Conservation (phyloP, 2,113 vertebrate genomes). For the Micromys minutus region DNA sequence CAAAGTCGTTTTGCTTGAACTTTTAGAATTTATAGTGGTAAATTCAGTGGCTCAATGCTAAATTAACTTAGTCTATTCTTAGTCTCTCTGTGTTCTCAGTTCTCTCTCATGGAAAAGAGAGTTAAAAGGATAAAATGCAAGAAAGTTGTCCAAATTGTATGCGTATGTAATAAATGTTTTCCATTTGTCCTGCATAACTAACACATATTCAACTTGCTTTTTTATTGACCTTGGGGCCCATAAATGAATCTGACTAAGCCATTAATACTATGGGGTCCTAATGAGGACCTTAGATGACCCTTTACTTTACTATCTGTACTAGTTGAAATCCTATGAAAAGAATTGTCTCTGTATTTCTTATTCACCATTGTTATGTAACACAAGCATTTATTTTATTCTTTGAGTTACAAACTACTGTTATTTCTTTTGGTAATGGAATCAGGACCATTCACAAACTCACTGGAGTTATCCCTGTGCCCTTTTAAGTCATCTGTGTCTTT, state of each 20-base stretch:
- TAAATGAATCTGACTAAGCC: not conserved
- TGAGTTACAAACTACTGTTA: not conserved
- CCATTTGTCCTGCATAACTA: constrained; percentile 30
- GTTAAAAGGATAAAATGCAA: not conserved
- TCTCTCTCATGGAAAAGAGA: not conserved
- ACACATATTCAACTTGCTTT: not conserved
- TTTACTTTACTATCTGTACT: not conserved
- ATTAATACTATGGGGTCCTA: not conserved
- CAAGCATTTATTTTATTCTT: constrained; percentile 23
- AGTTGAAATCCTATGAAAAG: not conserved
- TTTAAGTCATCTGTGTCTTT: not conserved
- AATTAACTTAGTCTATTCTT: not conserved
- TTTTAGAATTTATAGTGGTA: constrained; percentile 59
- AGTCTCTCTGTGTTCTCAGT: constrained; percentile 21
- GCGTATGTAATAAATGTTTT: constrained; percentile 47
- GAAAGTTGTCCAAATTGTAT: not conserved
- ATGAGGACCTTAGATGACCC: not conserved
- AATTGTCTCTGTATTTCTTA: not conserved
- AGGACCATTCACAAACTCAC: not conserved
- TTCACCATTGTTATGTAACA: not conserved
- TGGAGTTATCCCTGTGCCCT: not conserved
- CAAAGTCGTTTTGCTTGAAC: not conserved
- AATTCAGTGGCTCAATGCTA: not conserved
- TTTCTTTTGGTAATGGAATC: not conserved
- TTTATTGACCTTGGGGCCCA: not conserved